Conservation (phyloP, 2,888 invertebrate genomes). For the Andrena bucephala region DNA sequence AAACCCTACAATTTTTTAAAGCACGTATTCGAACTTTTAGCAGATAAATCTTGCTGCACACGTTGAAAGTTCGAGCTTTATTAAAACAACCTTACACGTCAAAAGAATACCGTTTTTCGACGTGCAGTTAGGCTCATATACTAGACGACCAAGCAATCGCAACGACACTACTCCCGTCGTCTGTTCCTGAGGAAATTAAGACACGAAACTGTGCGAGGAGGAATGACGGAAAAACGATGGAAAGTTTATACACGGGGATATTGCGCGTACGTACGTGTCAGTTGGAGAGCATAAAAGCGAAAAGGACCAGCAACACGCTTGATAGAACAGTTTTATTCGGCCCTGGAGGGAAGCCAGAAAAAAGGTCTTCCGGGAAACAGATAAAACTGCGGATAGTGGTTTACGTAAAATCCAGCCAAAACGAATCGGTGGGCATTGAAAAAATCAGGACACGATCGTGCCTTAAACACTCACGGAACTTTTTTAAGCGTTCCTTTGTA, state of each 20-base stretch:
- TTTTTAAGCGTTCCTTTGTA: not conserved
- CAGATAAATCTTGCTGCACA: too few relatives aligned
- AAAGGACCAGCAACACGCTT: slow-evolving; percentile 35
- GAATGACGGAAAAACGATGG: not conserved
- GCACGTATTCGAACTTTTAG: too few relatives aligned
- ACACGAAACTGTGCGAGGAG: not conserved
- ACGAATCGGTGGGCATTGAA: slow-evolving; percentile 22
- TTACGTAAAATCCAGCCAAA: slow-evolving; percentile 33
- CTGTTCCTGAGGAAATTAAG: slow-evolving; percentile 19
- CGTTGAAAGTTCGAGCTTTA: too few relatives aligned
- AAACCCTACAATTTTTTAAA: too few relatives aligned
- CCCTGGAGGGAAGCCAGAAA: slow-evolving; percentile 36
- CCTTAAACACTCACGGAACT: not conserved
- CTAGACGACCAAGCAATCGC: too few relatives aligned
- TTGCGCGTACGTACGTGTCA: slow-evolving; percentile 31
- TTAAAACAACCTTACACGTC: not conserved
- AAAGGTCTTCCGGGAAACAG: slow-evolving; percentile 26
- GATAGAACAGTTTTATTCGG: slow-evolving; percentile 52
- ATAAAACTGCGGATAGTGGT: slow-evolving; percentile 34
- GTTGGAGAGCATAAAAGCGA: slow-evolving; percentile 32
- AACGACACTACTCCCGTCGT: too few relatives aligned
- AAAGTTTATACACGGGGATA: slow-evolving; percentile 19
- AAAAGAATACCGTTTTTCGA: not conserved
- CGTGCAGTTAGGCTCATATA: too few relatives aligned
- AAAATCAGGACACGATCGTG: not conserved